These are phyloP conservation scores for Chelonoidis abingdonii DNA, from an alignment of 2,113 vertebrate genomes.

Conservation along the genomic window DNA sequence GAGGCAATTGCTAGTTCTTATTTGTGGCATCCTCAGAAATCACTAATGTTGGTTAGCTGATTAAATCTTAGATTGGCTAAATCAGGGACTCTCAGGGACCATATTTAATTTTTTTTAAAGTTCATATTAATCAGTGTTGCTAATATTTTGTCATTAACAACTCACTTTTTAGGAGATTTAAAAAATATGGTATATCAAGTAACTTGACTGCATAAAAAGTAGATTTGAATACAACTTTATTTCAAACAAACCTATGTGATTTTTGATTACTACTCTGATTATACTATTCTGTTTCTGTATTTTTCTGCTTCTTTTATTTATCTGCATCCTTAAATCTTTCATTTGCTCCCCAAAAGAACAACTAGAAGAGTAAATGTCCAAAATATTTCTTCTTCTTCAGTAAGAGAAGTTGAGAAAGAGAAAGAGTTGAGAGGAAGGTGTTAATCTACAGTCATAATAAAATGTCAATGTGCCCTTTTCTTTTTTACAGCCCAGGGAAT, in stretches of 20 bases:
- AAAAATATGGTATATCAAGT: background rate
- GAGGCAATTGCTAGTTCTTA: slow-evolving; percentile 2
- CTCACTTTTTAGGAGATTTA: background rate
- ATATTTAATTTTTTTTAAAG: background rate
- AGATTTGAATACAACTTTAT: background rate
- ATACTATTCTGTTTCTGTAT: background rate
- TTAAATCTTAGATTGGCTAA: background rate
- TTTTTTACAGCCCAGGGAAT: background rate
- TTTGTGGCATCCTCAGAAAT: background rate
- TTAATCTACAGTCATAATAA: rapidly evolving
- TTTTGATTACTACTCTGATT: background rate
- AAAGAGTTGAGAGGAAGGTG: background rate
- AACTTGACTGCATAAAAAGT: background rate
- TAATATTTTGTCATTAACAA: background rate
- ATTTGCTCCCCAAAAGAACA: background rate
- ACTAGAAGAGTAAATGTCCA: background rate
- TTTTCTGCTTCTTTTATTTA: background rate
- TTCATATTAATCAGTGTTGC: background rate
- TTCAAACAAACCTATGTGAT: background rate
- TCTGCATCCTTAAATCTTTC: background rate
- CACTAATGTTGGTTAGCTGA: background rate
- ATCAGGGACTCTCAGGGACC: background rate
- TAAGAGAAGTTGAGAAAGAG: background rate
- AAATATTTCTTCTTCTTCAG: background rate
- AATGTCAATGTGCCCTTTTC: background rate